Evolutionary conservation across 92 coral and sea anemone genomes (phyloP), one percentile per base, ranked within the genome.

Genomic region (Phymanthus crucifer): DNA sequence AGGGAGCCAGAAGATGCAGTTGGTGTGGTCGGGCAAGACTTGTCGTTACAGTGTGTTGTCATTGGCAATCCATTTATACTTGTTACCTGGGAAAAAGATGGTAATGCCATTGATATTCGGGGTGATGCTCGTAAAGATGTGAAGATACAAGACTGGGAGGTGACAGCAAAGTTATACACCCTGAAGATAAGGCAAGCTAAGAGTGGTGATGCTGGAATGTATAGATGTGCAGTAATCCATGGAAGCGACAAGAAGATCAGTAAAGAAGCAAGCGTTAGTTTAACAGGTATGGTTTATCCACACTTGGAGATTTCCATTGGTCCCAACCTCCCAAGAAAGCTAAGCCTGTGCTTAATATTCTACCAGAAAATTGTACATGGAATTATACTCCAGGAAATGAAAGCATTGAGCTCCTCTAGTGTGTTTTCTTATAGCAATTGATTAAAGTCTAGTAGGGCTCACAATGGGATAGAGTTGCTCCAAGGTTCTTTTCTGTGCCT

Each of bases 71-170:
- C 58, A 47, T 17, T 36, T 0, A 57, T 78, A 17, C 12, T 16
- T 13, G 81, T 95, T 12, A 56, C 64, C 16, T 95, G 98, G 98
- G 73, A 18, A 24, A 91, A 77, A 68, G 83, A 90, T 83, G 93
- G 90, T 34, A 70, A 13, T 24, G 6, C 17, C 11, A 35, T 82
- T 4, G 69, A 50, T 24, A 46, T 87, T 36, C 71, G 66, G 24
- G 79, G 24, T 8, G 65, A 65, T 24, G 23, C 80, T 23, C 56
- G 80, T 17, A 38, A 58, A 23, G 61, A 31, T 17, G 82, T 75
- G 2, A 21, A 6, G 32, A 26, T 79, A 13, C 47, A 65, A 36
- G 24, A 45, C 18, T 64, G 81, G 50, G 66, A 71, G 23, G 50
- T n/a, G 11, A 83, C 65, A 21, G 48, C 74, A 11, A 77, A 57